These are phyloP conservation scores for Ptyas mucosa DNA, from an alignment of 2,113 vertebrate species.

Conservation along the genomic window DNA sequence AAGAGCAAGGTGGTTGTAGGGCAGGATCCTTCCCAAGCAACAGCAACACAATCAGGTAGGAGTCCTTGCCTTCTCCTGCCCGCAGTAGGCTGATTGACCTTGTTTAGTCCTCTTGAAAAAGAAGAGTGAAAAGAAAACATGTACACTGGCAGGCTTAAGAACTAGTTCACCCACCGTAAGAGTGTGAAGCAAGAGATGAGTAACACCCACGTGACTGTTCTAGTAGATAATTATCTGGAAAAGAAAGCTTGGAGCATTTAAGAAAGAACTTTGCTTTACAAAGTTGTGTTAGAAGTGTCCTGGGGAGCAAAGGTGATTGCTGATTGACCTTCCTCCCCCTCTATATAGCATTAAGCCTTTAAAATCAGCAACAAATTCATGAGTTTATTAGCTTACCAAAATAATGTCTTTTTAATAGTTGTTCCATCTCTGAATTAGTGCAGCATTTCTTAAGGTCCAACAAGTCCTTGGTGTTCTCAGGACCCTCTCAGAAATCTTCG, in stretches of 20 bases:
- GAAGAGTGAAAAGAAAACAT: not conserved
- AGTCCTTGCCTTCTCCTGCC: slow-evolving; percentile 37
- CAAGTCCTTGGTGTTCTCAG: not conserved
- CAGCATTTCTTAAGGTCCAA: not conserved
- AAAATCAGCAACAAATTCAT: not conserved
- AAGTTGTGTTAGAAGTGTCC: not conserved
- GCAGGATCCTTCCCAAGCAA: slow-evolving; percentile 3
- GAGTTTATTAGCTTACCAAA: not conserved
- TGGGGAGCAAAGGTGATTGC: not conserved
- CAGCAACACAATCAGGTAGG: slow-evolving; percentile 16
- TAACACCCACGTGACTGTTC: not conserved
- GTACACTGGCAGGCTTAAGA: not conserved
- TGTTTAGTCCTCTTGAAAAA: slow-evolving; percentile 33
- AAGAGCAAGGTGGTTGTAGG: not conserved
- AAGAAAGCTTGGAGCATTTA: not conserved
- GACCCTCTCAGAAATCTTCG: not conserved
- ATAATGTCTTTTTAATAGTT: not conserved
- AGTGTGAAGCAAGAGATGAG: not conserved
- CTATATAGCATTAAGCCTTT: not conserved
- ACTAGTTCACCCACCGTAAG: not conserved
- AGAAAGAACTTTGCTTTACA: not conserved
- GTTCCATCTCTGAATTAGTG: not conserved
- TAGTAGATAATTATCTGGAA: not conserved
- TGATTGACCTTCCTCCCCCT: not conserved
- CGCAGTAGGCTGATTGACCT: fast-evolving